Evolutionary conservation across 2,113 vertebrate species (phyloP), one percentile per base, ranked within the genome.

Genomic region (Pelmatolapia mariae): DNA sequence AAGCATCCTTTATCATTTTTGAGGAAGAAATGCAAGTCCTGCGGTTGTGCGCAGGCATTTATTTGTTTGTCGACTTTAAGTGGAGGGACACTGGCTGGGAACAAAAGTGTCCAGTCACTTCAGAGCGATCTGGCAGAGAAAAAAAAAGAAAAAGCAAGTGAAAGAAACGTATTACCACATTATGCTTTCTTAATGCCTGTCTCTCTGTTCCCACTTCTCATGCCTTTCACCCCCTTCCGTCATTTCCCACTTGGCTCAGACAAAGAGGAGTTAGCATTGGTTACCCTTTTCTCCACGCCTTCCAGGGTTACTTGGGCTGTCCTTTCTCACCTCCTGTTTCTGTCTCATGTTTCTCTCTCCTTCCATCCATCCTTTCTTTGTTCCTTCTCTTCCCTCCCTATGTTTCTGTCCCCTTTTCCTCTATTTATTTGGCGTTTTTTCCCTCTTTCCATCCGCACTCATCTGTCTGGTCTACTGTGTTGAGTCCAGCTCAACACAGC

Each of bases 101-200:
- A 96, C 94, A 96, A 95, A 95, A 86, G 90, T 83, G 63, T 66
- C 63, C 85, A 85, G 93, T 94, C 92, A 92, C 85, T 93, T 91
- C 57, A 84, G 45, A 91, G 91, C 86, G 91, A 92, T 92, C 89
- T 12, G 82, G 84, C 88, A 38, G 79, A 57, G 33, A 1, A 22
- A n/a, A 3, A 38, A 63, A n/a, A n/a, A 81, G 57, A 86, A 89
- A 90, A 89, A 87, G 86, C 56, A 87, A 89, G 81, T 96, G 91
- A 96, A 96, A 95, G 89, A 86, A 93, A 92, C 92, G 90, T 93
- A 95, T 93, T 90, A 80, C 56, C 93, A 93, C 87, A 94, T 93
- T 95, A 93, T 94, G 86, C 93, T 93, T 93, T 93, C 91, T 93
- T 90, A 88, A 94, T 91, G 83, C 90, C 83, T 36, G 57, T 59